phyloP scores from a whole-genome alignment of 2,113 vertebrate species.

The Agapornis roseicollis region DNA sequence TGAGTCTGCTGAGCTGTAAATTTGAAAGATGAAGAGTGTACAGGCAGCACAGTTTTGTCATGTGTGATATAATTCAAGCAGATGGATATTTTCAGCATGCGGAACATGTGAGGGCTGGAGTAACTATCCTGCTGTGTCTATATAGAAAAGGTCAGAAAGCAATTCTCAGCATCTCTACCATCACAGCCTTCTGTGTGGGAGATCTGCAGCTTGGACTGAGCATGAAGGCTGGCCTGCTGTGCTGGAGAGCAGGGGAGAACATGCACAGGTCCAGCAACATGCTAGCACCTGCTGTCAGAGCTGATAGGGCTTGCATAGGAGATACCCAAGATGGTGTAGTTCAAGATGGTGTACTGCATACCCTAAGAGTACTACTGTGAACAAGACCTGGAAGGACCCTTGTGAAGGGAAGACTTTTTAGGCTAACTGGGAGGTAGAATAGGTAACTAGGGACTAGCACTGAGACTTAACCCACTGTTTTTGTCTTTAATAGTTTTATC shows the following conservation, averaged over 20 bases:
- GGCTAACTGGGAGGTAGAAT: background rate
- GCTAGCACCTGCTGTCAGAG: background rate
- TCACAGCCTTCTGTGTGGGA: background rate
- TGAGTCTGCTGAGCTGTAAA: background rate
- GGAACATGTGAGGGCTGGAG: background rate
- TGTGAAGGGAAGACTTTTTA: background rate
- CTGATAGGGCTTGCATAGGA: rapidly evolving
- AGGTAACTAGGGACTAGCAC: background rate
- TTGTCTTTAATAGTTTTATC: background rate
- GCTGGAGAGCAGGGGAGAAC: background rate
- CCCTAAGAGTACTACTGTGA: background rate
- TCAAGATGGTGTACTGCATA: background rate
- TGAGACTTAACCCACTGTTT: background rate
- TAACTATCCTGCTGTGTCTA: background rate
- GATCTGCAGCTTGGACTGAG: background rate
- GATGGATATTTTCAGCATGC: background rate
- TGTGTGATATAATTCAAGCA: background rate
- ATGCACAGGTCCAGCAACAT: background rate
- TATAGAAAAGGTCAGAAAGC: background rate
- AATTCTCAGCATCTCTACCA: background rate
- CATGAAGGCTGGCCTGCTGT: background rate
- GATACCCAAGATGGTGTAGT: background rate
- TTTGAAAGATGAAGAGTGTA: background rate
- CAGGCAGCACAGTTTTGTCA: background rate
- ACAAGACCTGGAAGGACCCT: background rate